These are phyloP conservation scores for Hydrocynus forskahlii DNA, from an alignment of 2,797 vertebrate genomes.

Conservation along the genomic window DNA sequence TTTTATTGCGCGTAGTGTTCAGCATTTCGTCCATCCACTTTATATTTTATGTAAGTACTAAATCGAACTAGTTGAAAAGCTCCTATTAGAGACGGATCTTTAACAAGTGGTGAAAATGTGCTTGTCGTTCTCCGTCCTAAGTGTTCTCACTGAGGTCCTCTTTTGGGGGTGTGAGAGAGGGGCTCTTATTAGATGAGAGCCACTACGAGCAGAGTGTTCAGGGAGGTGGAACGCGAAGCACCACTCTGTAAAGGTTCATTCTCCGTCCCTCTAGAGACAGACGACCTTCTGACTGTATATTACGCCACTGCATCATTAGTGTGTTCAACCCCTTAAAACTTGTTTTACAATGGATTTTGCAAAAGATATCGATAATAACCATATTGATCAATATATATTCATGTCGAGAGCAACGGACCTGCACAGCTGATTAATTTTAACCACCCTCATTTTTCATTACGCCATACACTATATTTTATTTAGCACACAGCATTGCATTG, in stretches of 20 bases:
- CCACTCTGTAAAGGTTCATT: constrained; percentile 27
- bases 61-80: neutral
- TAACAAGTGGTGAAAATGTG: constrained; percentile 23
- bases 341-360: neutral
- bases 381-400: neutral
- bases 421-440: too few species aligned
- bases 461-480: neutral
- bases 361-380: neutral
- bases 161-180: constrained; percentile 1
- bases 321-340: neutral
- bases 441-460: neutral
- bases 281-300: neutral
- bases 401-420: too few species aligned
- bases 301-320: neutral
- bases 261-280: constrained; percentile 3
- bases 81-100: neutral
- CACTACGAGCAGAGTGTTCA: constrained; percentile 16
- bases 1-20: too few species aligned
- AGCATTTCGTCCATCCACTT: too few species aligned
- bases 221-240: constrained; percentile 10
- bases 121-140: constrained; percentile 21
- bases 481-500: neutral
- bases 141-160: constrained; percentile 33
- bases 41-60: too few species aligned
- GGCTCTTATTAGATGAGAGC: constrained; percentile 26